Conservation (phyloP, 2,888 invertebrate species). For the Cephus nigrinus region DNA sequence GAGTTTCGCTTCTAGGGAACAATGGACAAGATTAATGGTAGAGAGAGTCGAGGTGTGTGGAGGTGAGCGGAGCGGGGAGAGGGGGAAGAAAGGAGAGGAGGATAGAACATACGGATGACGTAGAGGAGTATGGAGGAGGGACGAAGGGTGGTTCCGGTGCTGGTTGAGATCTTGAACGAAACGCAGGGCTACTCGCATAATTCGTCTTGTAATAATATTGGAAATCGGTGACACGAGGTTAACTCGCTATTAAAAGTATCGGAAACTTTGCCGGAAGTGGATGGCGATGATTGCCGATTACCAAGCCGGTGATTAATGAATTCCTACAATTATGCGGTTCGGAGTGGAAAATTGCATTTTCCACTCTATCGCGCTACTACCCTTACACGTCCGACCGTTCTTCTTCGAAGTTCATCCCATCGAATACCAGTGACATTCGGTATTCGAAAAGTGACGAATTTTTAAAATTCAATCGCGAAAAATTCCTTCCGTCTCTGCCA, state of each 20-base stretch:
- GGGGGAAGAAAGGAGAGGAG: background rate
- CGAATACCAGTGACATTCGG: background rate
- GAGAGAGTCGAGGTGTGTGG: conserved; percentile 30
- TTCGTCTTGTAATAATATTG: conserved; percentile 39
- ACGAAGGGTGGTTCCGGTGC: background rate
- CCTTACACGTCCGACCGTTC: background rate
- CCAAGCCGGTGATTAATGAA: conserved; percentile 15
- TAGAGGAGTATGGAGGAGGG: background rate
- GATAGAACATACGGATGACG: background rate
- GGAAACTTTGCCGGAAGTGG: background rate
- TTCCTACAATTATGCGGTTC: background rate
- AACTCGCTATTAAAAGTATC: conserved; percentile 27
- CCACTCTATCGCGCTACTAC: background rate
- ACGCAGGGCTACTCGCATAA: conserved; percentile 32
- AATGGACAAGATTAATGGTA: conserved; percentile 52
- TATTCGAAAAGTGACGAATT: background rate
- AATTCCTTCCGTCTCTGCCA: background rate
- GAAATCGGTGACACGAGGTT: conserved; percentile 28
- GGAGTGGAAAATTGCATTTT: background rate
- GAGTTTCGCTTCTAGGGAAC: conserved; percentile 34
- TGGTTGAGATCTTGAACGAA: background rate
- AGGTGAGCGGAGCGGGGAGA: conserved; percentile 15
- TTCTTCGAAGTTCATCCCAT: background rate
- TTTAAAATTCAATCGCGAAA: background rate
- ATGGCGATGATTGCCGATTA: conserved; percentile 20